These are phyloP conservation scores for Glomeris maerens DNA, from an alignment of 1,140 invertebrate species.

Conservation along the genomic window DNA sequence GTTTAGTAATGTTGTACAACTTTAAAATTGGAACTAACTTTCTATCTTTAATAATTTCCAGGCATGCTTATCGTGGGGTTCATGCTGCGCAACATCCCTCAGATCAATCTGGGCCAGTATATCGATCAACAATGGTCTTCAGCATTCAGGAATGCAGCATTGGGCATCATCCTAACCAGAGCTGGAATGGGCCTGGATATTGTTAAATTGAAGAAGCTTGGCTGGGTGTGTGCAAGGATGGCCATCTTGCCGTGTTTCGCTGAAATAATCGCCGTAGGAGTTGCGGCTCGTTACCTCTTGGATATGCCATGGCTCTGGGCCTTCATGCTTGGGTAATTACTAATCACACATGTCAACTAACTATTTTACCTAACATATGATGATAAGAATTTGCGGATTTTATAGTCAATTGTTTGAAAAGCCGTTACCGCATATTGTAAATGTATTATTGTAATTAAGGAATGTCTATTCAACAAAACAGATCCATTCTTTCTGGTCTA, in stretches of 20 bases:
- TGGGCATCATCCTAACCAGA: slow-evolving; percentile 36
- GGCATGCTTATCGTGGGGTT: slow-evolving; percentile 74
- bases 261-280: slow-evolving; percentile 29
- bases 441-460: slow-evolving; percentile 6
- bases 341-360: too few relatives aligned
- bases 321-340: slow-evolving; percentile 32
- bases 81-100: slow-evolving; percentile 52
- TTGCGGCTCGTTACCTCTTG: slow-evolving; percentile 32
- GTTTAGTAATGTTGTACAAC: too few relatives aligned
- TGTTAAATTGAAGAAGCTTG: slow-evolving; percentile 28
- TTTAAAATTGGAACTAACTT: too few relatives aligned
- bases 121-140: slow-evolving; percentile 33
- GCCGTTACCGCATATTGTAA: not conserved
- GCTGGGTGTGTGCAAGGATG: slow-evolving; percentile 25
- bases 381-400: too few relatives aligned
- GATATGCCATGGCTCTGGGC: slow-evolving; percentile 34
- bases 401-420: too few relatives aligned
- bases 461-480: slow-evolving; percentile 12
- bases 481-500: slow-evolving; percentile 39
- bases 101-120: slow-evolving; percentile 29
- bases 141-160: slow-evolving; percentile 21
- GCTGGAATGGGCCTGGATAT: slow-evolving; percentile 39
- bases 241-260: slow-evolving; percentile 33
- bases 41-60: too few relatives aligned
- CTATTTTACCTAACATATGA: too few relatives aligned